Base-by-base conservation (phyloP, 2,797 vertebrate species). In the Pachyuromys duprasi region DNA sequence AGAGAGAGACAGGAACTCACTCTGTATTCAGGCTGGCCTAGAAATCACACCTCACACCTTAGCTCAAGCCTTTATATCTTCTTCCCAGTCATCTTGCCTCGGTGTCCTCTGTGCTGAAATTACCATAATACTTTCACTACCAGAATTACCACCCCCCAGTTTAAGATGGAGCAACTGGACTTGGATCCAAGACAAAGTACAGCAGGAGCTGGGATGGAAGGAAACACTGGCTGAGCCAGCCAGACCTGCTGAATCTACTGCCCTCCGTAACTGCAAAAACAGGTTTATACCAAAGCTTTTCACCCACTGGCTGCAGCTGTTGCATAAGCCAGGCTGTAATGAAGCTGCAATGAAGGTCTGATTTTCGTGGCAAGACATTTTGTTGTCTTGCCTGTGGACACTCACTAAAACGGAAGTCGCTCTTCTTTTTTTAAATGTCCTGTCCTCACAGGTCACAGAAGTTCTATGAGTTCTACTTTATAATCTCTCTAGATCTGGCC, bases 381-480 rank as follows among this genome's bases (percentile, higher is more conserved):
- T 86, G 72, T 94, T 42, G 65, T 83, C 76, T 60, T 82, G 89
- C 78, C 69, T 88, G 53, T 86, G n/a, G 57, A 60, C 36, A 49
- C 49, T 74, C 83, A 69, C 79, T 96, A 72, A 93, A 88, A 79
- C 90, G 90, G 72, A 53, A 89, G 42, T 75, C 74, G 80, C 57
- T 36, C 63, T 89, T 87, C 81, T 75, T 84, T 94, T 97, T 94
- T 78, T 96, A 94, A 94, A 96, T 95, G 96, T 95, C 92, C 97
- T 96, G 92, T 89, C 70, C 36, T 39, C 93, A 80, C 93, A 95
- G 70, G 74, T 86, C 60, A 90, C 92, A 70, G 82, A 89, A 83
- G 92, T 89, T 96, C 70, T 92, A 87, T 70, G 72, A 69, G 53
- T 81, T 90, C 33, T 72, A 89, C 70, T 76, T 93, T 75, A 31